phyloP scores from a whole-genome alignment of 2,888 invertebrate genomes.

The Sminthurides aquaticus region DNA sequence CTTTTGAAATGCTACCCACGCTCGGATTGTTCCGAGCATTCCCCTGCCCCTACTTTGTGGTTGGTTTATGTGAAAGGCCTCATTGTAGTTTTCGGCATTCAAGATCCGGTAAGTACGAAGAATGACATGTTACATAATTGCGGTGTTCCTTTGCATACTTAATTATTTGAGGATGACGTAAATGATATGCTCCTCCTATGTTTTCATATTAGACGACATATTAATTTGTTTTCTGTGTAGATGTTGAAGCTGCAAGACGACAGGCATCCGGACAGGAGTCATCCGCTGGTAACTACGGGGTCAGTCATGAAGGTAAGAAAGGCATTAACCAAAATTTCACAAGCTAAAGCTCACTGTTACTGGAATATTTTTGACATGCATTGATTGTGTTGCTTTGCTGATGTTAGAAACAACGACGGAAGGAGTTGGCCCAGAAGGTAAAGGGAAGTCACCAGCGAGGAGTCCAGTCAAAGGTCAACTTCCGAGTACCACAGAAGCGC shows the following conservation, averaged over 20 bases:
- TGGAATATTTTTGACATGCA: no score
- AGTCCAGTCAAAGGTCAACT: no score
- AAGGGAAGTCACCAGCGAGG: no score
- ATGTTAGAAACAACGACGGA: no score
- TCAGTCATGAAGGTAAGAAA: not conserved
- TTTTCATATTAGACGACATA: not conserved
- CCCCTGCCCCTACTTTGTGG: conserved; percentile 76
- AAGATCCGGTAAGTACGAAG: conserved; percentile 15
- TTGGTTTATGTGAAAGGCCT: conserved; percentile 72
- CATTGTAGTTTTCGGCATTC: conserved; percentile 85
- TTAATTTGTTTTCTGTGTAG: conserved; percentile 5
- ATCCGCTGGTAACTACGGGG: not conserved
- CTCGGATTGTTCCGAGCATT: conserved; percentile 81
- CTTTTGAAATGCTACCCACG: conserved; percentile 84
- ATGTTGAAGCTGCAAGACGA: conserved; percentile 21
- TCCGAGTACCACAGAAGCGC: no score
- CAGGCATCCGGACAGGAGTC: conserved; percentile 6
- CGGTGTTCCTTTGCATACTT: no score
- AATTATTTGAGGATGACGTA: no score
- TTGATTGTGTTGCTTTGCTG: no score
- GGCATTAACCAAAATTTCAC: no score
- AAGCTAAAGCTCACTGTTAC: no score
- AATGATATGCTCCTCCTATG: no score
- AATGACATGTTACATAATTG: not conserved
- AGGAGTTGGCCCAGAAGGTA: no score